Conservation (phyloP, 1,140 invertebrate species). For the Drosophila ananassae region DNA sequence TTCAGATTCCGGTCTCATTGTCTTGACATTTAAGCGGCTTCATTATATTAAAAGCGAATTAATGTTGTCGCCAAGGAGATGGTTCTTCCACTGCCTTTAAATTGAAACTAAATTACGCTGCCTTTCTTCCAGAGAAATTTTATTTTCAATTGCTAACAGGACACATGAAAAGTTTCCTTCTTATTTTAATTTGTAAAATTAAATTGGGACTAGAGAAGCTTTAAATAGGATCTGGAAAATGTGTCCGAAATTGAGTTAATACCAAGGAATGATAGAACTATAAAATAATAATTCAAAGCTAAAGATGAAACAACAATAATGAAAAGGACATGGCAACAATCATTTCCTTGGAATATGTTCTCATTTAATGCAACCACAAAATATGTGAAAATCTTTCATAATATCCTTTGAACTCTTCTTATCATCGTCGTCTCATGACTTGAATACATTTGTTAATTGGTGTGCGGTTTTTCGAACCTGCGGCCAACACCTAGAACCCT, state of each 20-base stretch:
- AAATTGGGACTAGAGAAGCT: neutral
- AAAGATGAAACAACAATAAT: neutral
- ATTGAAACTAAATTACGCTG: slow-evolving; percentile 30
- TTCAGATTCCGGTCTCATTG: slow-evolving; percentile 34
- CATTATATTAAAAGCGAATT: slow-evolving; percentile 54
- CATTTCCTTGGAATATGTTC: neutral
- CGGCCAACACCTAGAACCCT: slow-evolving; percentile 36
- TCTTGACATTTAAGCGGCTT: slow-evolving; percentile 50
- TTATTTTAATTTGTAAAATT: slow-evolving; percentile 13
- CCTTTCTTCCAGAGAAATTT: slow-evolving; percentile 5
- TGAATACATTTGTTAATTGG: slow-evolving; percentile 48
- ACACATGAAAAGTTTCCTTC: slow-evolving; percentile 2
- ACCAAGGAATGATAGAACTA: neutral
- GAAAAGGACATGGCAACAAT: neutral
- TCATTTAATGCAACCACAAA: neutral
- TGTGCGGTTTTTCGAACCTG: slow-evolving; percentile 26
- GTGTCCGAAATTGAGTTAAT: neutral
- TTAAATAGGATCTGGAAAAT: neutral
- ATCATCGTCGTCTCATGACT: slow-evolving; percentile 10
- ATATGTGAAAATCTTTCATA: slow-evolving; percentile 3
- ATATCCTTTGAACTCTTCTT: slow-evolving; percentile 35
- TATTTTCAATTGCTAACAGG: slow-evolving; percentile 2
- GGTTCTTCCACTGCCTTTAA: slow-evolving; percentile 13
- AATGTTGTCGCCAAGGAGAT: slow-evolving; percentile 38
- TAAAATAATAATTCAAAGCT: neutral